Evolutionary conservation across 2,113 vertebrate genomes (phyloP), one percentile per base, ranked within the genome.

Genomic region (Upupa epops): DNA sequence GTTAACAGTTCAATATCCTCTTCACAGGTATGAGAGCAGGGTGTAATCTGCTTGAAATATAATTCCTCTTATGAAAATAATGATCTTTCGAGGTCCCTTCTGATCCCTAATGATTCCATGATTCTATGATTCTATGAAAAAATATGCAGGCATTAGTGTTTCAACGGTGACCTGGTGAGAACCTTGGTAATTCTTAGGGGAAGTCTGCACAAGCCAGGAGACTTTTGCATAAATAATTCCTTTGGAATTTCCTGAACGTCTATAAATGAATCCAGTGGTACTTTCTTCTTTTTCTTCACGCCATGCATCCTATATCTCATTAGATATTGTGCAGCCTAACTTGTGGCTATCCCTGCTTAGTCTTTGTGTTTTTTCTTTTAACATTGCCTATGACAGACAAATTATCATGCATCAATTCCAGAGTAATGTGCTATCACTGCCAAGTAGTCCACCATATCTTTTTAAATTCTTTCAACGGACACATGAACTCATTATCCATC

Each of bases 401-500:
- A 92, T 65, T 64, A 46, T n/a, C 66, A 12, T 8, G 21, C 34
- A 34, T 81, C 88, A 88, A 84, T 82, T 65, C 70, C 77, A 54
- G 11, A 14, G 61, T 75, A 78, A 89, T 58, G 49, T 65, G 58
- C 79, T 74, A 64, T 84, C 65, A 4, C 10, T 75, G 61, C 36
- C 74, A 60, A 51, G 54, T 34, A 32, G 69, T 66, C 88, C 92
- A 88, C 73, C 42, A 54, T 10, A 18, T 58, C 78, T 84, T 94
- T 94, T 86, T 88, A 84, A 82, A 93, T 94, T 90, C 90, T 36
- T 90, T 76, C 71, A 60, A 40, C 0, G 4, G 75, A 11, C 68
- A 56, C 79, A 81, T 61, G 69, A 86, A 45, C 66, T 92, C 70
- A 82, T 96, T 94, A 96, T 84, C 88, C 46, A 31, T 79, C 83